Conservation (phyloP, 2,888 invertebrate genomes). For the Leucoma salicis region DNA sequence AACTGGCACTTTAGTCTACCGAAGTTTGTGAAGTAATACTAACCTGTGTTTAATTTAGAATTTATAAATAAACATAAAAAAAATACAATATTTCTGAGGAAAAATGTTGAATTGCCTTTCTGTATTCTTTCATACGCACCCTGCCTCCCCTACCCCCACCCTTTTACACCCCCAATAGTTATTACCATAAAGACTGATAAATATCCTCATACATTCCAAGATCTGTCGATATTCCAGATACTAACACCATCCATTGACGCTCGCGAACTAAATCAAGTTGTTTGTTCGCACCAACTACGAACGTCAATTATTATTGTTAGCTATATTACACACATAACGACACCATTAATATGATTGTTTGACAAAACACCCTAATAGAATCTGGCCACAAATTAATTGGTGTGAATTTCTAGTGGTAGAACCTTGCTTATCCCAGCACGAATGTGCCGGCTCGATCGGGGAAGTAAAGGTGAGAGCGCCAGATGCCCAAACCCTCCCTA, state of each 20-base stretch:
- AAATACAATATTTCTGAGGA: neutral
- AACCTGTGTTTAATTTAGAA: no score
- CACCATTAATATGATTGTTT: slow-evolving; percentile 28
- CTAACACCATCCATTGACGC: slow-evolving; percentile 26
- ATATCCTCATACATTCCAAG: slow-evolving; percentile 49
- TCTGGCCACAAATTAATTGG: no score
- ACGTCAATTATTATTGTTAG: slow-evolving; percentile 18
- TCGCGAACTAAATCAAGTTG: slow-evolving; percentile 10
- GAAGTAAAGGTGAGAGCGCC: no score
- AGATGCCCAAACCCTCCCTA: no score
- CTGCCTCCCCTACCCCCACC: neutral
- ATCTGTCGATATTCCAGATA: slow-evolving; percentile 36
- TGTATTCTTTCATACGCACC: neutral
- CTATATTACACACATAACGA: slow-evolving; percentile 2
- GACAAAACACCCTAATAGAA: slow-evolving; percentile 14
- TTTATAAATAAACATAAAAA: no score
- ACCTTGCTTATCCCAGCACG: no score
- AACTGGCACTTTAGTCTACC: no score
- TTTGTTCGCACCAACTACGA: slow-evolving; percentile 25
- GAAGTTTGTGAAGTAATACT: no score
- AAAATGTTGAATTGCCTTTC: neutral
- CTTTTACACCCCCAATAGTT: slow-evolving; percentile 29
- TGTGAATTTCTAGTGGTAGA: no score
- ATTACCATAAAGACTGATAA: slow-evolving; percentile 63
- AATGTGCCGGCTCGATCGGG: no score